Base-by-base conservation (phyloP, 2,888 invertebrate genomes). In the Furcula furcula region DNA sequence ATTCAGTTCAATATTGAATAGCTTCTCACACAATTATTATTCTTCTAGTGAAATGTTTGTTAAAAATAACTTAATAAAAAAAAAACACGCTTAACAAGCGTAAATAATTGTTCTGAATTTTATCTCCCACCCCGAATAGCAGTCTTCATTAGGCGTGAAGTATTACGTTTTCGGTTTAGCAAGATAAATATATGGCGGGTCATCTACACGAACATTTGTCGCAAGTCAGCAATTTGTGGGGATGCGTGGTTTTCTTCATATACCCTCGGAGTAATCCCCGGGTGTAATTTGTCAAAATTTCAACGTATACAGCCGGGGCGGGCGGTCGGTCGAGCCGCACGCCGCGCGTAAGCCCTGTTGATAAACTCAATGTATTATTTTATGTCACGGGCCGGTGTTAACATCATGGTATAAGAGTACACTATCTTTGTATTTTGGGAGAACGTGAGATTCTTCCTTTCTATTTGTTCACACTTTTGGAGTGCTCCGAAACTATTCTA, bases 231-330 rank as follows among this genome's bases (percentile, higher is more conserved):
- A 72, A 78, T 78, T 79, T 79, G 76, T 53, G 72, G 63, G 68
- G 72, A 74, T 61, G 73, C 68, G 72, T 68, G 66, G 71, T 71
- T 79, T 78, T 76, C 76, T 76, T 74, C 76, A 76, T 77, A 76
- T 76, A 76, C 67, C 64, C 65, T 56, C 57, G 54, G 46, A 67
- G 77, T 76, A 79, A 79, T 78, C 75, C 77, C 65, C 59, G 54
- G 60, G 53, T 56, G 66, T 69, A 67, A 82, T 82, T 82, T 81
- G 76, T 82, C 80, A 81, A 78, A 77, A 73, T 77, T 76, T 75
- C 71, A 70, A 65, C 74, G 54, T 72, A n/a, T n/a, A 65, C 63
- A 59, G 59, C 48, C 65, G 58, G n/a, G n/a, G 56, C 56, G 55
- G 46, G 36, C 37, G n/a, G n/a, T 55, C 56, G 55, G 46, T 35